Base-by-base conservation (phyloP, 30 jellyfish, hydroid and myxozoan species). In the Cassiopea xamachana region DNA sequence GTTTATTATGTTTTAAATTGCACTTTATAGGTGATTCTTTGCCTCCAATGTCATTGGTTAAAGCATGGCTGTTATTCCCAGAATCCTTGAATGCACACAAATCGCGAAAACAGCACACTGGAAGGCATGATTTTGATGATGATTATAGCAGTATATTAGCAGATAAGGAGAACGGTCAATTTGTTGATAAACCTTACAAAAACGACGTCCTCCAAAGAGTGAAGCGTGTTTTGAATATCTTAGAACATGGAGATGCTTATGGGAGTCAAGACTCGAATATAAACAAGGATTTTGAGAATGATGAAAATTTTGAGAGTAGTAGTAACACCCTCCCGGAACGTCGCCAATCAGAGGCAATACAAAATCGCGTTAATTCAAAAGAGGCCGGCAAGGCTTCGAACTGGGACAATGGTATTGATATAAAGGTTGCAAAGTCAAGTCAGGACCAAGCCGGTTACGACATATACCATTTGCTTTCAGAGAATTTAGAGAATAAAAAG, bases 11-110 rank as follows among this genome's bases (percentile, higher is more conserved):
- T 55, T 6, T 55, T 55, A 3, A 55, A 55, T 49, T 84, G 18
- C 39, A 1, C 3, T 2, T 48, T 84, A n/a, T 69, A 84, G 92
- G 68, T 44, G 92, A 84, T 70, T 48, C 92, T 51, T 13, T 84
- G 1, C 92, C 92, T 48, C 92, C 92, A 1, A 84, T 84, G 85
- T 84, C 92, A 1, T 84, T 84, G 58, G 79, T 71, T 2, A 73
- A 71, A 43, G 84, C 46, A 51, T 84, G 92, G 92, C 79, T 84
- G 61, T 73, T 48, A 13, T 84, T 84, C 76, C 92, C 92, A 19
- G 80, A 84, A 19, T 78, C 92, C 14, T 49, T 73, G 17, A 69
- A 71, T 60, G 84, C 73, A 27, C 68, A 82, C 51, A 19, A 47
- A 60, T 18, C 6, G 58, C 48, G 43, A 0, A 19, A 69, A 17